phyloP scores from a whole-genome alignment of 2,113 vertebrate species.

The Oryzias celebensis region DNA sequence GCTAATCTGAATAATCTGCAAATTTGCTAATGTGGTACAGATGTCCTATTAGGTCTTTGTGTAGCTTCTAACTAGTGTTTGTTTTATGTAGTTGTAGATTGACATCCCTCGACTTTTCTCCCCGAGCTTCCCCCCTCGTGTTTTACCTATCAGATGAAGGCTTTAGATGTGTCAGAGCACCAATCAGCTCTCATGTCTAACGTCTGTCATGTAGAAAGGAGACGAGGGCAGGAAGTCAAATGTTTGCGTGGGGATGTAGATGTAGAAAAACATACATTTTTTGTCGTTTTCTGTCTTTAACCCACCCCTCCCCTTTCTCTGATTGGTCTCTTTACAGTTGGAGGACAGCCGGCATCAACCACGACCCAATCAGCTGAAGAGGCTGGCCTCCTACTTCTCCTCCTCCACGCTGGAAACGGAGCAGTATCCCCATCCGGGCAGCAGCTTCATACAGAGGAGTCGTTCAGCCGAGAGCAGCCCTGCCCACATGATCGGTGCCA shows the following conservation, averaged over 20 bases:
- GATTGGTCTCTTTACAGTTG: constrained; percentile 98
- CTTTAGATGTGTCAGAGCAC: constrained; percentile 55
- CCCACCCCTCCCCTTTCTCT: constrained; percentile 85
- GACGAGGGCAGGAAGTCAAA: constrained; percentile 42
- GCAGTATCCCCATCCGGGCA: constrained; percentile 87
- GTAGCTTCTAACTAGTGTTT: constrained; percentile 24
- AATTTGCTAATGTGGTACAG: constrained; percentile 40
- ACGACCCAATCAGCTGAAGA: constrained; percentile 96
- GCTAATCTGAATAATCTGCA: constrained; percentile 45
- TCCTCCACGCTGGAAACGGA: constrained; percentile 98
- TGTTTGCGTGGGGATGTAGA: constrained; percentile 42
- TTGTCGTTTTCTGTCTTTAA: constrained; percentile 71
- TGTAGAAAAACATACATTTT: constrained; percentile 18
- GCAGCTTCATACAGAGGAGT: constrained; percentile 96
- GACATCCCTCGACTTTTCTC: constrained; percentile 32
- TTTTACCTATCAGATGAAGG: constrained; percentile 47
- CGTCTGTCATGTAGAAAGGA: constrained; percentile 34
- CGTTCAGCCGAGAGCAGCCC: constrained; percentile 98
- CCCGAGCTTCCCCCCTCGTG: constrained; percentile 39
- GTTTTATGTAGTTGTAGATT: constrained; percentile 30
- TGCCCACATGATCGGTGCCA: constrained; percentile 82
- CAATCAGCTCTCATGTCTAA: constrained; percentile 50
- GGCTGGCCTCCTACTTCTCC: constrained; percentile 99
- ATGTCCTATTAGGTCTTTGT: constrained; percentile 13
- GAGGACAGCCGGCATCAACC: constrained; percentile 92